Evolutionary conservation across 2,888 invertebrate species (phyloP), one percentile per base, ranked within the genome.

Genomic region (Mycogona germanica): DNA sequence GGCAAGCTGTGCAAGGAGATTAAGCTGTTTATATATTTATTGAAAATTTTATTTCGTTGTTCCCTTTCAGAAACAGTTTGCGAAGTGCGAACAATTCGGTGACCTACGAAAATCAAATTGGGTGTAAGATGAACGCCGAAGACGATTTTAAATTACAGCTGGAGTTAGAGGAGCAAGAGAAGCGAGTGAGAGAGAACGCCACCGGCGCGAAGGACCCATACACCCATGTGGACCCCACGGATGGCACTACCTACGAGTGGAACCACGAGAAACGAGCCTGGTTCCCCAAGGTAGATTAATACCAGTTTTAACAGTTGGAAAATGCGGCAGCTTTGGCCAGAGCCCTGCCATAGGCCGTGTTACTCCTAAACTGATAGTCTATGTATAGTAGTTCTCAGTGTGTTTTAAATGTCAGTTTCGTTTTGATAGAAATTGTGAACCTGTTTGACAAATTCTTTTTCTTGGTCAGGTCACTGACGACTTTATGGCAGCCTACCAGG

Each of bases 401-500:
- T 25, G n/a, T 46, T 46, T 5, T 3, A 14, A 17, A 38, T 51
- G 26, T 40, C 23, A 4, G n/a, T n/a, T n/a, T n/a, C n/a, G n/a
- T n/a, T n/a, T n/a, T n/a, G n/a, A n/a, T n/a, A n/a, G n/a, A n/a
- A n/a, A n/a, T n/a, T n/a, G n/a, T n/a, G n/a, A n/a, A n/a, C n/a
- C n/a, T n/a, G n/a, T n/a, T n/a, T 9, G 35, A 12, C 35, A 59
- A 44, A 46, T 26, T 26, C 55, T 29, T 52, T 25, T 47, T 54
- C 21, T 30, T 35, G 41, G 67, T 5, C 66, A 80, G 76, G 80
- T 97, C 58, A 91, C 95, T 73, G 93, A 93, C 64, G 91, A 97
- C 63, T 97, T 97, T 66, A 78, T 97, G 74, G 97, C 96, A 0
- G 78, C 78, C 54, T 98, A 98, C 73, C 95, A 97, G 72, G 84